Percentiles rank a stretch among this genome's conserved stretches.
Evolutionary conservation across 1,140 invertebrate genomes (phyloP).

Genomic region (Phortica variegata): DNA sequence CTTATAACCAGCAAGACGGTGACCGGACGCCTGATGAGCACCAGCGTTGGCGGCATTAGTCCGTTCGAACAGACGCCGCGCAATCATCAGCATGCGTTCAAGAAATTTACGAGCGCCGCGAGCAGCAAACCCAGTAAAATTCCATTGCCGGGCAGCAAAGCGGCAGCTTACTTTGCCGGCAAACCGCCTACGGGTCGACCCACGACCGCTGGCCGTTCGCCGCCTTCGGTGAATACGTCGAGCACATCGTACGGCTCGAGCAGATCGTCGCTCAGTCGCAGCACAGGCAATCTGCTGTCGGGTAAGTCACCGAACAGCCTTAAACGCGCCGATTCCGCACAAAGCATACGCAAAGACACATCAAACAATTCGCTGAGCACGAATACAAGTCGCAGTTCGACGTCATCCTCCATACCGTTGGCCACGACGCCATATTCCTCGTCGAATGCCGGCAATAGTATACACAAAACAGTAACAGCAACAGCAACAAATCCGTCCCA

Average conservation of each 20-base stretch:
- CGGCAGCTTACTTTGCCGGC: slow-evolving; percentile 47
- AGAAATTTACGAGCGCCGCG: slow-evolving; percentile 56
- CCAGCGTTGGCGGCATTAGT: slow-evolving; percentile 46
- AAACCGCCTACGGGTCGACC: slow-evolving; percentile 61
- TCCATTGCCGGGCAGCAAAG: slow-evolving; percentile 63
- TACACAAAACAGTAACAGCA: slow-evolving; percentile 14
- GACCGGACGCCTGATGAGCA: slow-evolving; percentile 42
- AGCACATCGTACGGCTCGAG: slow-evolving; percentile 58
- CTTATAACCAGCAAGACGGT: slow-evolving; percentile 18
- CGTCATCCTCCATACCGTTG: slow-evolving; percentile 51
- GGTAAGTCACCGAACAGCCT: slow-evolving; percentile 55
- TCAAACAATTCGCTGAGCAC: slow-evolving; percentile 47
- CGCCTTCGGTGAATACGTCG: slow-evolving; percentile 45
- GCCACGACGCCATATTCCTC: slow-evolving; percentile 47
- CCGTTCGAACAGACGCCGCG: slow-evolving; percentile 35
- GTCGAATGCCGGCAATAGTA: slow-evolving; percentile 32
- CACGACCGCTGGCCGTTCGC: slow-evolving; percentile 39
- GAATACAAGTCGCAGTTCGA: slow-evolving; percentile 50
- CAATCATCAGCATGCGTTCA: slow-evolving; percentile 26
- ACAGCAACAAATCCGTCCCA: slow-evolving; percentile 56
- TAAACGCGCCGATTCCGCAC: slow-evolving; percentile 59
- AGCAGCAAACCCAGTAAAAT: slow-evolving; percentile 72
- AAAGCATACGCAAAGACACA: slow-evolving; percentile 55
- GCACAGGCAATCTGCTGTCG: slow-evolving; percentile 56
- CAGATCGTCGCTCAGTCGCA: slow-evolving; percentile 47